These are phyloP conservation scores for Rambutsinella grinnellia DNA, from an alignment of 2,888 invertebrate species.

Conservation along the genomic window DNA sequence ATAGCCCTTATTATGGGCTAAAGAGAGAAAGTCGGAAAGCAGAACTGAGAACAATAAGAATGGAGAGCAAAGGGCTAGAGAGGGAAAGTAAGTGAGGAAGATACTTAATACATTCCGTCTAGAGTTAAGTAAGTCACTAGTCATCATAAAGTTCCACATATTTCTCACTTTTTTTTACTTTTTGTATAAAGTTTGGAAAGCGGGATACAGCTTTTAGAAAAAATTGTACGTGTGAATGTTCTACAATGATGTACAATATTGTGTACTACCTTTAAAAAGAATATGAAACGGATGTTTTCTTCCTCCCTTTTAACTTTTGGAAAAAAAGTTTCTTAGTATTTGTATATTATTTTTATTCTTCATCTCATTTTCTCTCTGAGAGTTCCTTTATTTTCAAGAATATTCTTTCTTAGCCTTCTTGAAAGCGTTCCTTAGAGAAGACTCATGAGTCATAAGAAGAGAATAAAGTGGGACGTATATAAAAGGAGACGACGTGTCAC, in stretches of 20 bases:
- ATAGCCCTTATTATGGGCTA: not conserved
- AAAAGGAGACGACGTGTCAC: slow-evolving; percentile 24
- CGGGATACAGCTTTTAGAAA: not conserved
- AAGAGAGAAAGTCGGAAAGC: not conserved
- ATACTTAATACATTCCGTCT: slow-evolving; percentile 36
- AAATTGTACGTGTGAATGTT: slow-evolving; percentile 23
- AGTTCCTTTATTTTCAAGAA: slow-evolving; percentile 30
- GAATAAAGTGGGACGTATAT: not conserved
- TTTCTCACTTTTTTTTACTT: slow-evolving; percentile 6
- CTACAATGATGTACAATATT: slow-evolving; percentile 5
- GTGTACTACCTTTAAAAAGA: not conserved
- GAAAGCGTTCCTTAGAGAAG: not conserved
- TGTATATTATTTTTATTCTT: slow-evolving; percentile 32
- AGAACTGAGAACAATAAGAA: not conserved
- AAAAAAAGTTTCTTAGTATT: slow-evolving; percentile 4
- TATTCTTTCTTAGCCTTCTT: slow-evolving; percentile 8
- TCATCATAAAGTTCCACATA: slow-evolving; percentile 39
- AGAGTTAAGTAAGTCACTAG: slow-evolving; percentile 40
- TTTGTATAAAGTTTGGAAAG: not conserved
- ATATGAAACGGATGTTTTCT: not conserved
- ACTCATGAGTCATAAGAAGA: not conserved
- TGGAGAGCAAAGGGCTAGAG: slow-evolving; percentile 17
- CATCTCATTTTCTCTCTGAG: slow-evolving; percentile 40
- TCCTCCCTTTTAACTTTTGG: slow-evolving; percentile 14
- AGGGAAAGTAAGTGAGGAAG: slow-evolving; percentile 8